Evolutionary conservation across 2,113 vertebrate species (phyloP), one percentile per base, ranked within the genome.

Genomic region (Ranitomeya variabilis): DNA sequence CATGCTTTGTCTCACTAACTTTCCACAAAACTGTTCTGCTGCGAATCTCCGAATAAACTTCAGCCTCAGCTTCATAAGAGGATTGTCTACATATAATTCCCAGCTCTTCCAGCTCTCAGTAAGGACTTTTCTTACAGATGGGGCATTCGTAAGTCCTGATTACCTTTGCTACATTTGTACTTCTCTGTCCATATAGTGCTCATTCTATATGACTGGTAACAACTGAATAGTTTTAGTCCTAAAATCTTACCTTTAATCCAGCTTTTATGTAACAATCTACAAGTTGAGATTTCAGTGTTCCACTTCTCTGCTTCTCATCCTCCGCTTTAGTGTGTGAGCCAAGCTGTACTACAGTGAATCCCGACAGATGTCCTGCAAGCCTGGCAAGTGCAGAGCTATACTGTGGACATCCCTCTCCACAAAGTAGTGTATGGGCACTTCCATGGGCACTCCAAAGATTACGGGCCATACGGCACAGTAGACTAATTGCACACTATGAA

Each of bases 381-480:
- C 67, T 85, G 15, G 67, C 76, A 74, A 90, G 16, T 52, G 66
- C 71, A 51, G 51, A 23, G 19, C 37, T 85, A 45, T 74, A 76
- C 45, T 87, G 62, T 23, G 79, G 67, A 83, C 87, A 89, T 9
- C 90, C 90, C 52, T 90, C 90, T 69, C 86, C 90, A 62, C 84
- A 90, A 12, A 90, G 84, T 84, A 90, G 66, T 52, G 87, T 89
- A 77, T 90, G 83, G 19, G 87, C 84, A 80, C 84, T 85, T 13
- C 76, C 83, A 64, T 76, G 62, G 59, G 66, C n/a, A 69, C 79
- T 86, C 79, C 73, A 54, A 14, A 89, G 64, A 67, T 89, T 90
- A 23, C 87, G 90, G 9, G 83, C 67, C 37, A 88, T 54, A 13
- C 87, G 90, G 51, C 83, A 89, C 31, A 90, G 54, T 19, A 90